phyloP scores from a whole-genome alignment of 2,888 invertebrate genomes.

The Arctia plantaginis region DNA sequence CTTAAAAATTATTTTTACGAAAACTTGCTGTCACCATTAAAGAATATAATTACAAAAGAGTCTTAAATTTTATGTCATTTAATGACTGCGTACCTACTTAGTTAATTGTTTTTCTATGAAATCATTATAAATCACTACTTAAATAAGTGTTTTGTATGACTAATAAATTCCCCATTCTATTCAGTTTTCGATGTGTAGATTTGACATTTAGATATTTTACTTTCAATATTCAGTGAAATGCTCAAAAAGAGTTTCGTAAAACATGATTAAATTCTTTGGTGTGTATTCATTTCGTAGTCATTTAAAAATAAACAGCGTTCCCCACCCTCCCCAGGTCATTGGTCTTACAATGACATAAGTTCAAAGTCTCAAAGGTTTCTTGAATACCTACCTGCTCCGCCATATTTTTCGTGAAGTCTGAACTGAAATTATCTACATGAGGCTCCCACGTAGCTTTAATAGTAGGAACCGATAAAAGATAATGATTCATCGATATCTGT shows the following conservation, averaged over 20 bases:
- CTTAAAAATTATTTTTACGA: background rate
- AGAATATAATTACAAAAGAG: background rate
- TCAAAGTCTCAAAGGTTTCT: conserved; percentile 32
- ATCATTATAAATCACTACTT: background rate
- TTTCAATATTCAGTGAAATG: background rate
- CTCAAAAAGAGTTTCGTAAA: background rate
- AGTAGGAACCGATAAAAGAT: background rate
- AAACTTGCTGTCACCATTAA: background rate
- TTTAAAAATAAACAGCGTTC: background rate
- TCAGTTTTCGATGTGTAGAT: background rate
- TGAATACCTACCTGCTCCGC: conserved; percentile 1
- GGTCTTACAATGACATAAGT: background rate
- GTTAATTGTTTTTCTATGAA: background rate
- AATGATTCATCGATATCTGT: no score
- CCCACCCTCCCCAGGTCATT: background rate
- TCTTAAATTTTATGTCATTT: background rate
- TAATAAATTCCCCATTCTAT: background rate
- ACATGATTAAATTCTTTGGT: no score
- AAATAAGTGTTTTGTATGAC: background rate
- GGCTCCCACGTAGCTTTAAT: background rate
- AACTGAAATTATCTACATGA: background rate
- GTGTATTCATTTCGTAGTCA: no score
- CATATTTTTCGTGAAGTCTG: background rate
- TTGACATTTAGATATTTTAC: no score
- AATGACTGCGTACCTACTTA: no score